Evolutionary conservation across 1,140 invertebrate species (phyloP), one percentile per base, ranked within the genome.

Genomic region (Goniozus legneri): DNA sequence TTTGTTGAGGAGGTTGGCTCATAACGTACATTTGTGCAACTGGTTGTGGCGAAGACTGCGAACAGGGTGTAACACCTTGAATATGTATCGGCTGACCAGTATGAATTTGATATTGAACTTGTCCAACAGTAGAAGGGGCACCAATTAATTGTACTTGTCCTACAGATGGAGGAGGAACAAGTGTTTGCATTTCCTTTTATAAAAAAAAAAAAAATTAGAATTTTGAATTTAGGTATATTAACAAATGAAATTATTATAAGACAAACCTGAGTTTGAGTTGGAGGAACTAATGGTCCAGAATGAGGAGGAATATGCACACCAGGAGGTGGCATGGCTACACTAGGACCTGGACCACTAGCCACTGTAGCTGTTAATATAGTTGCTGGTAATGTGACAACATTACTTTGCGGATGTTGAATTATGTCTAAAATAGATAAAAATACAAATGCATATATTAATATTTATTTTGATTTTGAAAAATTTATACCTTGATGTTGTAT

Each of bases 81-180:
- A 76, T 74, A 46, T 72, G 71, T 15, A 75, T 41, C 0, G 65
- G 67, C 21, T 76, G 73, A n/a, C 71, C 70, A 14, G 71, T 56
- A 52, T 76, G 73, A 43, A 76, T 74, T 42, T 76, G 73, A 54
- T 75, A 76, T 20, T 76, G 73, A 8, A 75, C 73, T 60, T 74
- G 72, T 43, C 67, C 74, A 20, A 74, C 66, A 32, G 71, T 68
- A 19, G 72, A 72, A 18, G 71, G 72, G 22, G 73, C 66, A 38
- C 71, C 72, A 24, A 75, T 74, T 39, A 75, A 52, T 48, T 75
- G 73, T 19, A 76, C 69, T 47, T 74, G 72, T 50, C 58, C 62
- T 21, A 71, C 69, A 8, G 66, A 62, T 21, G 69, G 60, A 22
- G 66, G 68, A 42, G 69, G 60, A 58, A 73, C 69, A 31, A 74